Evolutionary conservation across 2,888 invertebrate genomes (phyloP), one percentile per base, ranked within the genome.

Genomic region (Lasioglossum figueresi): DNA sequence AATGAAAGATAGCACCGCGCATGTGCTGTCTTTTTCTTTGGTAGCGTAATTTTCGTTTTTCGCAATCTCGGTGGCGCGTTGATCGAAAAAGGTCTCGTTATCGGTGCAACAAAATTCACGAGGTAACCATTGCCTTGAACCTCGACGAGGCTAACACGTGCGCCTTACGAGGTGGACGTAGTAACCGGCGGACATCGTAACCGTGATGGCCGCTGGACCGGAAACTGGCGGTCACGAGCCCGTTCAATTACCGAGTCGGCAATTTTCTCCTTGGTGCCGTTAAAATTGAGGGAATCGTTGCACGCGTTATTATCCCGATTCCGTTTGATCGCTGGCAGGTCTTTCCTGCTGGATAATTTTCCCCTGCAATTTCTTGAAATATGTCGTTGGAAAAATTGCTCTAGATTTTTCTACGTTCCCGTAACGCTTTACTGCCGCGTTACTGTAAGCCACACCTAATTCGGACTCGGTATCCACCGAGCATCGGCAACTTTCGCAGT

Each of bases 161-260:
- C 37, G 68, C 71, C 74, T 78, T 73, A 48, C 80, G 76, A 68
- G 71, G 5, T 37, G 63, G 63, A 52, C 45, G 59, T 84, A 79
- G 88, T 87, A 88, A 88, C 80, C 83, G 84, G 78, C 71, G 66
- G 79, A 59, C 79, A 71, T 87, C 80, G 88, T 87, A 89, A 88
- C 80, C 83, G 84, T 78, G 83, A 45, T 80, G 86, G 80, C 91
- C 81, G 89, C 87, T 86, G 87, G 89, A 85, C 84, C 87, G 85
- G 88, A 91, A 90, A 89, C 23, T 80, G 82, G 70, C 81, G 86
- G 88, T 85, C 82, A 86, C 81, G 84, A 52, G 40, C 83, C 88
- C 84, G 84, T 88, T 88, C 87, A 91, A 91, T 92, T 92, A 89
- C 85, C 56, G 72, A 27, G 12, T n/a, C 56, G n/a, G 76, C 77